Conservation (phyloP, 2,888 invertebrate genomes). For the Callimorpha dominula region DNA sequence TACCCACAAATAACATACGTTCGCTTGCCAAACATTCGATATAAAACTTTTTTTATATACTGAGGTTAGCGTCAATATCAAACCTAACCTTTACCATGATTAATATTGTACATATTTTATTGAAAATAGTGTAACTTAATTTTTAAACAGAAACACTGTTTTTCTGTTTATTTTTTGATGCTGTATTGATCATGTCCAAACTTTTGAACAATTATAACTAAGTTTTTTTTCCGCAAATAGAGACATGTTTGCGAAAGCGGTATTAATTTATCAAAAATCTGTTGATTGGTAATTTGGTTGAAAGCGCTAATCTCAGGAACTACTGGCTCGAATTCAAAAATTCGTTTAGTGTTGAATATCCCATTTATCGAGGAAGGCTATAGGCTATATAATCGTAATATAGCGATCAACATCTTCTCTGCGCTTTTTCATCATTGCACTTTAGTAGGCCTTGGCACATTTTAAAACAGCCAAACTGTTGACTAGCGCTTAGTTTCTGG, state of each 20-base stretch:
- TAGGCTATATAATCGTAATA: no score
- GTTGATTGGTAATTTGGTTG: no score
- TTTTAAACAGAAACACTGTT: no score
- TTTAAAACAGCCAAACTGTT: no score
- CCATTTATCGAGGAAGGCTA: no score
- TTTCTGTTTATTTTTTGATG: neutral
- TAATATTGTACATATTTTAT: neutral
- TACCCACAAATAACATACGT: constrained; percentile 34
- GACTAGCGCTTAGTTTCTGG: no score
- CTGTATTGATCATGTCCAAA: neutral
- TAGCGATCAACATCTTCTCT: no score
- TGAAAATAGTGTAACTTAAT: neutral
- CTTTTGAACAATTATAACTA: neutral
- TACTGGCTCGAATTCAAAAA: no score
- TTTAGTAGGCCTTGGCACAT: no score
- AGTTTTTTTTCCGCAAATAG: neutral
- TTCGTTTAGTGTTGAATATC: no score
- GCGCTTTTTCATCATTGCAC: no score
- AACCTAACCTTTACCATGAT: neutral
- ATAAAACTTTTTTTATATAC: constrained; percentile 30
- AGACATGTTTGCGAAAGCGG: neutral
- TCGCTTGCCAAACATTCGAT: constrained; percentile 29
- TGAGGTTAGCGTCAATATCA: constrained; percentile 3
- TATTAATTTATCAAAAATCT: neutral
- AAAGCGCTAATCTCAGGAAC: no score